Evolutionary conservation across 2,888 invertebrate species (phyloP), one percentile per base, ranked within the genome.

Genomic region (Rotaria macrura): DNA sequence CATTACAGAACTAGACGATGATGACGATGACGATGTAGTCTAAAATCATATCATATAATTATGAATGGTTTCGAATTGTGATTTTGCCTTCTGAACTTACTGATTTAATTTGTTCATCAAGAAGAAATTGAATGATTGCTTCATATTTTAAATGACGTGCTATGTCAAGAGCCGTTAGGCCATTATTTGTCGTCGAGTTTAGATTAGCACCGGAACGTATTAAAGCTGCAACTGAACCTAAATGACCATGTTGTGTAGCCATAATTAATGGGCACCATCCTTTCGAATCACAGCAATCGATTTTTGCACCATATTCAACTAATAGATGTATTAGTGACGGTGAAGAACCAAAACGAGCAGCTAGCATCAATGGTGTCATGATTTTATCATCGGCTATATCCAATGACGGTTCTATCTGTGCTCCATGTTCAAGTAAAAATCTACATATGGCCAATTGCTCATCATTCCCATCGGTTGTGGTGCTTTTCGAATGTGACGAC

Each of bases 171-270:
- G 79, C 79, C 1, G 79, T 79, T 40, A 79, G 9, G n/a, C 79
- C 79, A 40, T 79, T 40, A 79, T 79, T 79, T 10, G 79, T 79
- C 17, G 40, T 79, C 1, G 43, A 25, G 14, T 79, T 79, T 2
- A n/a, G 25, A 40, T 79, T n/a, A 79, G 79, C 79, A 79, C 79
- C 79, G n/a, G 23, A 43, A 25, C n/a, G 25, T 25, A 79, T 43
- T 43, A 79, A 43, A 40, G 40, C 43, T 79, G 40, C n/a, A 43
- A 79, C 79, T 5, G 43, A 43, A 79, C 43, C 79, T 79, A 79
- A 79, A 79, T 79, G 79, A 43, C 79, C 79, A 79, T 79, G 79
- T 79, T 79, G 79, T 14, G 79, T 79, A 38, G 79, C 79, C 43
- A 79, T 43, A 5, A 79, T 43, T 43, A 79, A n/a, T 25, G 79